Evolutionary conservation across 2,888 invertebrate genomes (phyloP), one percentile per base, ranked within the genome.

Genomic region (Creontiades dilutus): DNA sequence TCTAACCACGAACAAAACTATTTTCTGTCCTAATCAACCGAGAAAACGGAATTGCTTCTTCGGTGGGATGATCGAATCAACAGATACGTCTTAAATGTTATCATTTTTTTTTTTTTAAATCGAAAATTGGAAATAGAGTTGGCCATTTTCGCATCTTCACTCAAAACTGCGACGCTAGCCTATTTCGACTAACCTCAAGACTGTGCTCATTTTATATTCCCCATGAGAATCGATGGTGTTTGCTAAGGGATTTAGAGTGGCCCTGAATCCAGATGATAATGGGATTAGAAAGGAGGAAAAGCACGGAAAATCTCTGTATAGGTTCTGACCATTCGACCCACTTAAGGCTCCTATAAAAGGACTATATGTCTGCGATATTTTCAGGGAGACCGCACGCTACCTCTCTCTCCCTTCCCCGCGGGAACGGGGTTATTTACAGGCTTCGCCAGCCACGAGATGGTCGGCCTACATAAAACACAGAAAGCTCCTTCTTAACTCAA

Each of bases 401-500:
- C 28, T 5, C 28, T 28, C 76, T 12, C 28, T 5, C 28, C 76
- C 76, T 12, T 2, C 27, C 46, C 37, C 37, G 46, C 37, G 78
- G n/a, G 37, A 19, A 9, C 14, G 16, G 28, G 76, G 27, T 76
- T 76, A 76, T 76, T 76, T 76, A 76, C 78, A 46, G 78, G 78
- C 78, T 14, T 27, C 68, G 68, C 46, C 27, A 12, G 19, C 23
- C 52, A 23, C 82, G 75, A 27, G 14, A 76, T 28, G 48, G 46
- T 52, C 68, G 75, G 86, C 47, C 76, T 86, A 86, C 86, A 86
- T 86, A 86, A 86, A 86, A 86, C 86, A 86, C 75, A 48, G 86
- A 86, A 86, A 86, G 86, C 86, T 86, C 86, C 76, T 47, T 86
- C 86, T 86, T 86, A 86, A 86, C 86, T 86, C 68, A 86, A 86